phyloP scores from a whole-genome alignment of 2,888 invertebrate species.

The Volucella zonaria region DNA sequence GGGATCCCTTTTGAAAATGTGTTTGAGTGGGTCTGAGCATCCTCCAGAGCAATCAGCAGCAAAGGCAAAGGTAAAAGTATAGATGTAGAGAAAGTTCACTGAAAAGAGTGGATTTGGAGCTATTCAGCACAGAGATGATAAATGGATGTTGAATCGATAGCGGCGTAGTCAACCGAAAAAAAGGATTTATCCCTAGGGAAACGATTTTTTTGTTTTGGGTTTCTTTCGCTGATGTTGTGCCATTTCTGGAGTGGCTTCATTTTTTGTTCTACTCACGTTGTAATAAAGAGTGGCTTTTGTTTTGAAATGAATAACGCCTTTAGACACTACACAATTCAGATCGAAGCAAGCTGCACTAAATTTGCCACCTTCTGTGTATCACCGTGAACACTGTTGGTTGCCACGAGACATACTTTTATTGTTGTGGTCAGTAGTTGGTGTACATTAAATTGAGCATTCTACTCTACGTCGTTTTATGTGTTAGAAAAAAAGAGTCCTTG shows the following conservation, averaged over 20 bases:
- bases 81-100: constrained; percentile 8
- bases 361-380: not conserved
- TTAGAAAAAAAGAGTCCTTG: no score
- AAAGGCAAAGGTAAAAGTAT: not conserved
- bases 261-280: not conserved
- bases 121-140: constrained; percentile 3
- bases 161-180: constrained; percentile 1
- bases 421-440: no score
- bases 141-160: constrained; percentile 19
- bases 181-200: not conserved
- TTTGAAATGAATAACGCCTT: not conserved
- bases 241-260: not conserved
- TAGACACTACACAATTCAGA: not conserved
- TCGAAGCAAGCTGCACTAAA: not conserved
- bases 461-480: no score
- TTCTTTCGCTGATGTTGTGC: not conserved
- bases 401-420: no score
- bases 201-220: not conserved
- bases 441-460: no score
- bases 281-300: not conserved
- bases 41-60: not conserved
- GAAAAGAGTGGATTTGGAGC: constrained; percentile 13
- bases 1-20: constrained; percentile 18
- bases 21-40: not conserved
- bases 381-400: no score